A percentile compares a stretch with the other conserved stretches of the same genome.
phyloP scores from a whole-genome alignment of 2,113 vertebrate genomes.

The Salvator merianae region DNA sequence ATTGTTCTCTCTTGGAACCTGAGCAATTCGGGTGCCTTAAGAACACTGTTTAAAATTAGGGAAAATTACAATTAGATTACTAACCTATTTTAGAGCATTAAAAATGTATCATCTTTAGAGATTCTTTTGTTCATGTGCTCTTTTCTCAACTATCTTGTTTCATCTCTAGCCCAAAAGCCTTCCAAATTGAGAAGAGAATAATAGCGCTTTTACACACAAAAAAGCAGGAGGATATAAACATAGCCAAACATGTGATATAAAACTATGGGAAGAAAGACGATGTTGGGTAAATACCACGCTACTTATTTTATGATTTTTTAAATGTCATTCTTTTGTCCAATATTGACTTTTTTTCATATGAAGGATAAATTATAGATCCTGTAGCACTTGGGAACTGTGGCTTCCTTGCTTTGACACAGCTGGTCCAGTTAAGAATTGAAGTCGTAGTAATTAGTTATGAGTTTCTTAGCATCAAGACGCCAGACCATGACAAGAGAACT shows the following conservation, averaged over 20 bases:
- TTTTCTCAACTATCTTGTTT: constrained; percentile 28
- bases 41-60: constrained; percentile 34
- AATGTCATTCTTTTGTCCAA: constrained; percentile 82
- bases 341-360: constrained; percentile 78
- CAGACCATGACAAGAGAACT: constrained; percentile 49
- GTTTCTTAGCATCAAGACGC: constrained; percentile 38
- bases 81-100: constrained; percentile 41
- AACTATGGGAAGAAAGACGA: constrained; percentile 62
- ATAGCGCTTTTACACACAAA: constrained; percentile 29
- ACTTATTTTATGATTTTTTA: constrained; percentile 82
- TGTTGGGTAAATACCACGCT: constrained; percentile 78
- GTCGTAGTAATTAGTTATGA: constrained; percentile 68
- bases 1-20: neutral
- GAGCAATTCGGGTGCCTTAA: neutral
- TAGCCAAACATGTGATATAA: constrained; percentile 53
- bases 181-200: constrained; percentile 38
- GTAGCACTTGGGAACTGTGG: constrained; percentile 58
- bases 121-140: neutral
- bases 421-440: constrained; percentile 68
- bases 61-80: constrained; percentile 29
- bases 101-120: constrained; percentile 8
- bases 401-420: constrained; percentile 63
- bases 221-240: constrained; percentile 61
- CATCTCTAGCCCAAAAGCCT: constrained; percentile 21
- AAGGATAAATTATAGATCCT: constrained; percentile 78